A percentile compares a stretch with the other conserved stretches of the same genome.
These are phyloP conservation scores for Lepeophtheirus salmonis DNA, from an alignment of 1,140 invertebrate genomes.

Conservation along the genomic window DNA sequence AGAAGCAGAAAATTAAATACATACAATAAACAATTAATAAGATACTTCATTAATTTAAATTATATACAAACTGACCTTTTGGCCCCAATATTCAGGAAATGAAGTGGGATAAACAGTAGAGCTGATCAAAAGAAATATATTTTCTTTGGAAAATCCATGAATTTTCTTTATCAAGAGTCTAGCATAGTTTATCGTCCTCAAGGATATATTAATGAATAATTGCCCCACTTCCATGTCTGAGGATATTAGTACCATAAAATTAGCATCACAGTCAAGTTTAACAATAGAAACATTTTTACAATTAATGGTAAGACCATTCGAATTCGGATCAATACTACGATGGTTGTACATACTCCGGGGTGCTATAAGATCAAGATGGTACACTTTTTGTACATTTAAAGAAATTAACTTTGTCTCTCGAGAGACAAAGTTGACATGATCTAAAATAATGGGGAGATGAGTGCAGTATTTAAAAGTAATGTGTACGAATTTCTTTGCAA, in stretches of 20 bases:
- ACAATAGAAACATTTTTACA: not conserved
- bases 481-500: not conserved
- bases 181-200: not conserved
- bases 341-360: no score
- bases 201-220: not conserved
- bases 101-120: not conserved
- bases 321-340: no score
- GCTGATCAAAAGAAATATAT: not conserved
- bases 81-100: not conserved
- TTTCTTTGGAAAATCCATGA: not conserved
- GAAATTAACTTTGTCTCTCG: not conserved
- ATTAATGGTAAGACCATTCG: not conserved
- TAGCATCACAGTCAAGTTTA: not conserved
- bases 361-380: not conserved
- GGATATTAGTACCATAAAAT: not conserved
- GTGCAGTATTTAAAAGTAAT: not conserved
- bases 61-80: not conserved
- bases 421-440: not conserved
- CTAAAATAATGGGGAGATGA: not conserved
- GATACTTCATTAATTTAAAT: no score
- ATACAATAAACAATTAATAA: not conserved
- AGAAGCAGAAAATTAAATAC: not conserved
- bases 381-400: not conserved
- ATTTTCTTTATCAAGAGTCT: not conserved
- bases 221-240: not conserved